Evolutionary conservation across 2,797 vertebrate species (phyloP).

Genomic region (Bryconaethiops microstoma): DNA sequence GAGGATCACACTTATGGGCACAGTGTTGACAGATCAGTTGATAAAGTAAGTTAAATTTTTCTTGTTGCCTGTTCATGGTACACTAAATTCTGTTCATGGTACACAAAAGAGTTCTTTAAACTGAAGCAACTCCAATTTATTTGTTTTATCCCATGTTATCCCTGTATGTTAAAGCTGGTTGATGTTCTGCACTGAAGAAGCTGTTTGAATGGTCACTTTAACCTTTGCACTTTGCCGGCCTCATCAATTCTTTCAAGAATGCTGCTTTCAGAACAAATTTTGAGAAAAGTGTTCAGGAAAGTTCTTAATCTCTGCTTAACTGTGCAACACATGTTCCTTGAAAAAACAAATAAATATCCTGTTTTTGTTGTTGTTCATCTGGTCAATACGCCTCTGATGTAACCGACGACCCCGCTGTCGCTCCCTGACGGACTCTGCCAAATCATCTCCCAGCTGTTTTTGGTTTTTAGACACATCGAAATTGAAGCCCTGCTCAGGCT

Average conservation of each 20-base stretch:
- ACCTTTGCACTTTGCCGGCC: conserved; percentile 22
- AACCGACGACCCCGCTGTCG: background rate
- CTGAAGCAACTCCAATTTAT: too few relatives aligned
- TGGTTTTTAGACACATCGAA: background rate
- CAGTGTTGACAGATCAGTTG: background rate
- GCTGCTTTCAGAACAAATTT: background rate
- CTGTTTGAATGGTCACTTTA: conserved; percentile 15
- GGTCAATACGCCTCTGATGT: background rate
- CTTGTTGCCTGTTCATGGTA: too few relatives aligned
- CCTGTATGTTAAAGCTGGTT: background rate
- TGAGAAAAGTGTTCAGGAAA: background rate
- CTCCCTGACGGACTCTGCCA: background rate
- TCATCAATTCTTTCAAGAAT: background rate
- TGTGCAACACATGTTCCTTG: background rate
- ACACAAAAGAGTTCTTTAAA: too few relatives aligned
- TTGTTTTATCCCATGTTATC: too few relatives aligned
- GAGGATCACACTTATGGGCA: background rate
- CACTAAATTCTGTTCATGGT: too few relatives aligned
- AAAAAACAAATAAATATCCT: background rate
- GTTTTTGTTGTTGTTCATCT: background rate
- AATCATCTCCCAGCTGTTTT: background rate
- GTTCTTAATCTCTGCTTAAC: background rate
- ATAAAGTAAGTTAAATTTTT: too few relatives aligned
- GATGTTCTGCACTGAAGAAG: conserved; percentile 28
- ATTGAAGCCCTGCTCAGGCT: background rate